Conservation (phyloP, 2,113 vertebrate genomes). For the Nycticryphes semicollaris region DNA sequence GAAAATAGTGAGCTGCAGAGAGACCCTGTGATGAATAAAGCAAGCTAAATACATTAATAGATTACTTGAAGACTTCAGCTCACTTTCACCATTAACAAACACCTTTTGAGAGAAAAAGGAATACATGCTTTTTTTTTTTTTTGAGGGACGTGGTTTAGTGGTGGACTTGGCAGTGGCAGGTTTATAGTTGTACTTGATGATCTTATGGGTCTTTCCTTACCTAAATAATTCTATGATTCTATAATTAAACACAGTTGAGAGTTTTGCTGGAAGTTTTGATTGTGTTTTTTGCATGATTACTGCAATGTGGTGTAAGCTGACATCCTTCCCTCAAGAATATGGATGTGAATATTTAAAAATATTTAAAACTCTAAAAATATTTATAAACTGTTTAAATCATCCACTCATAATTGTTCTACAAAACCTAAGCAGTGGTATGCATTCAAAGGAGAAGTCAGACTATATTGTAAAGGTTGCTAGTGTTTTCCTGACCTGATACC, state of each 20-base stretch:
- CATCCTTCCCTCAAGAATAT: background rate
- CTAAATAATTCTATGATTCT: background rate
- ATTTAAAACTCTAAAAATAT: background rate
- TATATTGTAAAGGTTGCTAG: background rate
- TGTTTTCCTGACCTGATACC: background rate
- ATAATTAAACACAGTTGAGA: background rate
- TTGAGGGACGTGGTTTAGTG: background rate
- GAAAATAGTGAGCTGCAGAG: background rate
- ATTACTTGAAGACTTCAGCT: background rate
- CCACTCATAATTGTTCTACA: background rate
- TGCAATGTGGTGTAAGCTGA: background rate
- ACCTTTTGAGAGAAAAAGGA: background rate
- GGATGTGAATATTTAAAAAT: background rate
- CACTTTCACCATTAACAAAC: background rate
- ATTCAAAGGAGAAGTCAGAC: background rate
- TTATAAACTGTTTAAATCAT: background rate
- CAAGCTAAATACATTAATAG: background rate
- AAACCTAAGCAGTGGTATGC: background rate
- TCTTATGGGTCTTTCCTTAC: background rate
- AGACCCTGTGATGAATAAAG: background rate
- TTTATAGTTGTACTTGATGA: accelerated
- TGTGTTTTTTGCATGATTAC: background rate
- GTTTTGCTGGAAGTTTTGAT: background rate
- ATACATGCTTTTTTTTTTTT: background rate
- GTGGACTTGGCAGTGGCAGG: background rate